These are phyloP conservation scores for Rhinophrynus dorsalis DNA, from an alignment of 2,797 vertebrate species.

Conservation along the genomic window DNA sequence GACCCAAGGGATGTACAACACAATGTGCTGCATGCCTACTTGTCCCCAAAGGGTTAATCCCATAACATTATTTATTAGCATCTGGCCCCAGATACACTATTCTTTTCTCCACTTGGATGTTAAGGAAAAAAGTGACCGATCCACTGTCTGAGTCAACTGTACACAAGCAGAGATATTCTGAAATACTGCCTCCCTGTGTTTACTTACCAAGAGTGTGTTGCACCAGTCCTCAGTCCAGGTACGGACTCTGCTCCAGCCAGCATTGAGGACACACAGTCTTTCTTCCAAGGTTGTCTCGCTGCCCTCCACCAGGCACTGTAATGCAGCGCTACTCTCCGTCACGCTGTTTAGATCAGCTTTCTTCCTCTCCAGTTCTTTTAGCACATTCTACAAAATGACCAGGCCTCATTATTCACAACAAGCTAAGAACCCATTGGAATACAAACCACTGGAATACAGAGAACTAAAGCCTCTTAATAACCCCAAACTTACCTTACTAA, in stretches of 20 bases:
- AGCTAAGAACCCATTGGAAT: neutral
- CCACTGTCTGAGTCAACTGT: too few species aligned
- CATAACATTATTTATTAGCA: too few species aligned
- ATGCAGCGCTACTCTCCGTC: conserved; percentile 80
- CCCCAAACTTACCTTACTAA: too few species aligned
- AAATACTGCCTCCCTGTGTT: neutral
- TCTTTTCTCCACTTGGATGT: neutral
- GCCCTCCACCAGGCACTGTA: conserved; percentile 86
- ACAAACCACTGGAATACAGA: too few species aligned
- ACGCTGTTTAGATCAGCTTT: conserved; percentile 81
- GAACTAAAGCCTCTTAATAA: too few species aligned
- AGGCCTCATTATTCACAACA: conserved; percentile 36
- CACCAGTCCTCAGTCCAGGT: conserved; percentile 94
- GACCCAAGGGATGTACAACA: too few species aligned
- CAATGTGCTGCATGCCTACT: too few species aligned
- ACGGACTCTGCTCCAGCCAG: conserved; percentile 82
- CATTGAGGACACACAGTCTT: conserved; percentile 81
- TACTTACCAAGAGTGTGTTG: conserved; percentile 83
- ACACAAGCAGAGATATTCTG: too few species aligned
- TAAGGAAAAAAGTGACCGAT: neutral
- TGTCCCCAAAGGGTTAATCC: too few species aligned
- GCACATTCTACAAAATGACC: conserved; percentile 76
- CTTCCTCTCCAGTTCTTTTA: conserved; percentile 87
- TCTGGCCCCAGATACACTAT: too few species aligned
- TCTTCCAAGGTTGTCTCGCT: conserved; percentile 82